phyloP scores from a whole-genome alignment of 2,888 invertebrate genomes.

The Azorinus chamasolen region DNA sequence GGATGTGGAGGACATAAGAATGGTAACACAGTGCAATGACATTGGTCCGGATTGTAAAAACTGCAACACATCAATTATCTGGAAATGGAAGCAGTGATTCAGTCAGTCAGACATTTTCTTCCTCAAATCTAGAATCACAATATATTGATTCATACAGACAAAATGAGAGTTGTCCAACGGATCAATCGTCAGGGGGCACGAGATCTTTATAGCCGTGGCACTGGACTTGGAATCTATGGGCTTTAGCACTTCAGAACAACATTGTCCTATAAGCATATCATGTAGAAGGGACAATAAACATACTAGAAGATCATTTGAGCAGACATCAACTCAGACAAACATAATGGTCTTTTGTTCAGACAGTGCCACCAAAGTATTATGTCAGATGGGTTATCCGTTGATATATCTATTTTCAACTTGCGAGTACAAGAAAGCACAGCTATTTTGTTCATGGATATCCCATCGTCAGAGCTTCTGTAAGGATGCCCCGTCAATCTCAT shows the following conservation, averaged over 20 bases:
- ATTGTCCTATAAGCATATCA: no score
- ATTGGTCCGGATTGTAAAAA: constrained; percentile 25
- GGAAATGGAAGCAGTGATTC: no score
- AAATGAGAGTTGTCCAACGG: no score
- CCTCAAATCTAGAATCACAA: constrained; percentile 15
- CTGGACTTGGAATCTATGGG: constrained; percentile 38
- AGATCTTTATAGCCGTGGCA: constrained; percentile 24
- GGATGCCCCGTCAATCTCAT: constrained; percentile 50
- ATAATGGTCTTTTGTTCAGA: constrained; percentile 47
- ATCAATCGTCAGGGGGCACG: constrained; percentile 25
- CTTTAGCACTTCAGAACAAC: constrained; percentile 20
- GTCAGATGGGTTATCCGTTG: constrained; percentile 20
- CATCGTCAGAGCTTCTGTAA: constrained; percentile 27
- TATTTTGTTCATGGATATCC: constrained; percentile 44
- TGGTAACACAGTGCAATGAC: no score
- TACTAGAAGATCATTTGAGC: constrained; percentile 40
- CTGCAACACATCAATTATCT: constrained; percentile 30
- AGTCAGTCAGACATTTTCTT: constrained; percentile 14
- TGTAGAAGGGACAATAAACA: constrained; percentile 43
- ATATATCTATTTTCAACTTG: constrained; percentile 41
- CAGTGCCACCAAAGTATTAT: constrained; percentile 18
- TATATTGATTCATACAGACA: constrained; percentile 28
- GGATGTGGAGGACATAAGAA: no score
- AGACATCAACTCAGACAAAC: constrained; percentile 18
- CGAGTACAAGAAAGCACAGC: constrained; percentile 22